phyloP scores from a whole-genome alignment of 2,113 vertebrate genomes.

The Pangasianodon hypophthalmus region DNA sequence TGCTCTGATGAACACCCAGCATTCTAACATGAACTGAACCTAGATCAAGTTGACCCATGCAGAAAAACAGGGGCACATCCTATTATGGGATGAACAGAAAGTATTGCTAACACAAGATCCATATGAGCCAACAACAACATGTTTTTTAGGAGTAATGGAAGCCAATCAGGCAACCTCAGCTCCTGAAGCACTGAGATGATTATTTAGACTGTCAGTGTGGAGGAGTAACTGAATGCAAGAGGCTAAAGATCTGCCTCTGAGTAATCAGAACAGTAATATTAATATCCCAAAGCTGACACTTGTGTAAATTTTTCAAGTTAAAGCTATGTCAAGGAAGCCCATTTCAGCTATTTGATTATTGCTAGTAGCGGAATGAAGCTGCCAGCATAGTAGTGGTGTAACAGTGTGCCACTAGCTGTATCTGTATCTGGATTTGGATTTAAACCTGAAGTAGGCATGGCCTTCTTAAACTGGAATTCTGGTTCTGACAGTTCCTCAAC shows the following conservation, averaged over 20 bases:
- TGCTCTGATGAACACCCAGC: constrained; percentile 3
- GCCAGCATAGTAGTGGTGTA: background rate
- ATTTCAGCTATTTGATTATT: background rate
- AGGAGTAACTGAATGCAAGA: constrained; percentile 42
- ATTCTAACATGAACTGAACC: constrained; percentile 19
- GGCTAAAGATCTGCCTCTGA: constrained; percentile 35
- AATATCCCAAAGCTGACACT: constrained; percentile 11
- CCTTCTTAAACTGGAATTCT: background rate
- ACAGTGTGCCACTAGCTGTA: background rate
- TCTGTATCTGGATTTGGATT: background rate
- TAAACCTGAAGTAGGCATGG: background rate
- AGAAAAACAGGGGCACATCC: constrained; percentile 4
- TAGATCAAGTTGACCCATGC: constrained; percentile 44
- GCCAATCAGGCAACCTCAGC: constrained; percentile 23
- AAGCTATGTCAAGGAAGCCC: background rate
- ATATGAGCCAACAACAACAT: constrained; percentile 50
- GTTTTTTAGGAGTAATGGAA: constrained; percentile 42
- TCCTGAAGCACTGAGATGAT: constrained; percentile 30
- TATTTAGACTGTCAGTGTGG: constrained; percentile 27
- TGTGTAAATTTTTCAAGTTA: background rate
- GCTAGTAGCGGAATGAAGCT: background rate
- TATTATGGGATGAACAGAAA: constrained; percentile 32
- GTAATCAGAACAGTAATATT: constrained; percentile 18
- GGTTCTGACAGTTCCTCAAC: background rate
- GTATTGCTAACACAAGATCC: constrained; percentile 38